Conservation (phyloP, 1,140 invertebrate species). For the Apis dorsata region DNA sequence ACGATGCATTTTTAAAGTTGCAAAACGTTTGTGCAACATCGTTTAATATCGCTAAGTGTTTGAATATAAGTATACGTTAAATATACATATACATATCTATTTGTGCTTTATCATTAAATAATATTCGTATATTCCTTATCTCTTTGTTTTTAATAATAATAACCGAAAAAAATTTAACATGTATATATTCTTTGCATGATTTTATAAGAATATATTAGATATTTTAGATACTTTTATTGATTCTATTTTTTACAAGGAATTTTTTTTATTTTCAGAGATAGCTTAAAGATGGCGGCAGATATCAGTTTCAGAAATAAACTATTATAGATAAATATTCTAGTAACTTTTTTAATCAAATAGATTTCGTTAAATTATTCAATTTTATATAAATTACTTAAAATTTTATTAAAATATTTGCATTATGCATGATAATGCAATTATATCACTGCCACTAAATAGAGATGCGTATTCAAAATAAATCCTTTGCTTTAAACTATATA, state of each 20-base stretch:
- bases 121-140: neutral
- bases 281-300: conserved; percentile 19
- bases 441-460: neutral
- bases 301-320: neutral
- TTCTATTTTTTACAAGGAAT: neutral
- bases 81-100: conserved; percentile 58
- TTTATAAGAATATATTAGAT: neutral
- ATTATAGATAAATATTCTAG: neutral
- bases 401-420: neutral
- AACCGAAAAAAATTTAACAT: neutral
- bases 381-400: neutral
- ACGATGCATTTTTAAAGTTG: neutral
- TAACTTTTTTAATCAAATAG: neutral
- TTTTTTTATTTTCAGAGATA: neutral
- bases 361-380: too few species aligned
- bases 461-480: too few species aligned
- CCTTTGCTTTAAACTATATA: neutral
- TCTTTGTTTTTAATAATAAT: neutral
- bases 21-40: neutral
- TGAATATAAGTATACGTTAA: conserved; percentile 56
- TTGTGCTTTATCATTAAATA: neutral
- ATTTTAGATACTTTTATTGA: conserved; percentile 32
- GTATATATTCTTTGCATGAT: neutral
- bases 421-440: neutral
- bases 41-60: conserved; percentile 48